These are phyloP conservation scores for Cisticola juncidis DNA, from an alignment of 2,113 vertebrate species.

Conservation along the genomic window DNA sequence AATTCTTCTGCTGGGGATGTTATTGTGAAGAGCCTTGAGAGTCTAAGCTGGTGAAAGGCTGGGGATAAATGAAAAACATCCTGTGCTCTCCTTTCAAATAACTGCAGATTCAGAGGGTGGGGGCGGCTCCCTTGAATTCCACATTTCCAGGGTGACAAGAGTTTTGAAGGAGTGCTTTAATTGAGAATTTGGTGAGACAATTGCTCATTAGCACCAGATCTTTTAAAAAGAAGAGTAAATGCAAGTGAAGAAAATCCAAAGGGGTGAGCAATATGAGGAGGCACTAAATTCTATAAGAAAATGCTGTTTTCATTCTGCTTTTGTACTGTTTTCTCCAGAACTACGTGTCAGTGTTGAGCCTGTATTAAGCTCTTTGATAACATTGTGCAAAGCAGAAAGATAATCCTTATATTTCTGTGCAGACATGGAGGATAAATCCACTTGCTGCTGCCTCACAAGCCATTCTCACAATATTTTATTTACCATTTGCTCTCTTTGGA, in stretches of 20 bases:
- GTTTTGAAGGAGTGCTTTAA: neutral
- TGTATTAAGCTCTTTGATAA: neutral
- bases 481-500: neutral
- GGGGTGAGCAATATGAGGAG: neutral
- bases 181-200: neutral
- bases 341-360: rapidly evolving
- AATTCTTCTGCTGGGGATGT: constrained; percentile 44
- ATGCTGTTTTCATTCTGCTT: neutral
- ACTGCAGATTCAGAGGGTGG: constrained; percentile 7
- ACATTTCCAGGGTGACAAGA: neutral
- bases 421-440: neutral
- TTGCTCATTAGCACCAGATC: neutral
- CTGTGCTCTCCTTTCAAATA: constrained; percentile 36
- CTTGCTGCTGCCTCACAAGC: neutral
- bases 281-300: neutral
- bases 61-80: constrained; percentile 49
- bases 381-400: neutral
- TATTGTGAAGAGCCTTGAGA: constrained; percentile 45
- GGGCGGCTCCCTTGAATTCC: neutral
- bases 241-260: neutral
- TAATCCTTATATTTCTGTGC: neutral
- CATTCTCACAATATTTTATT: neutral
- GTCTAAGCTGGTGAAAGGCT: constrained; percentile 42
- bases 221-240: neutral
- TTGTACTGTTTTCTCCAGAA: neutral